Base-by-base conservation (phyloP, 2,113 vertebrate species). In the Falco punctatus region DNA sequence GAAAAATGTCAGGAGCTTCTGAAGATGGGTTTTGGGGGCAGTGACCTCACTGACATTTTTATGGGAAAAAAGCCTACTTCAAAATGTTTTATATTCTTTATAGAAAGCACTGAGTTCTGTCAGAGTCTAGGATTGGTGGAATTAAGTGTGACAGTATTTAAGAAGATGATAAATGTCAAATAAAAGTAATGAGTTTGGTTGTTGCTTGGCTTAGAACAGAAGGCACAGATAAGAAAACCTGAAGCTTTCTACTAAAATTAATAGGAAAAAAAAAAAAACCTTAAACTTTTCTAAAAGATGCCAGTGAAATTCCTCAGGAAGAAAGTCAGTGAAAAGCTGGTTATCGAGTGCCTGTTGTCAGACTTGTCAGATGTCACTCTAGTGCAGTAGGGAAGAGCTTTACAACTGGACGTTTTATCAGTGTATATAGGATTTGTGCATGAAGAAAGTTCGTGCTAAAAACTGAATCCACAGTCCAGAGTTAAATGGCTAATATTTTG, bases 81-180 rank as follows among this genome's bases (percentile, higher is more conserved):
- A 86, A 24, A 91, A 24, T 40, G 35, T 20, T 51, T 66, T 66
- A 46, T 91, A 33, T 9, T 75, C 32, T 59, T 69, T 30, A 3
- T 18, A 42, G 44, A 80, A 81, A 91, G 20, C 19, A 21, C 44
- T 38, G 51, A 59, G 13, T 93, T 89, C 58, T 72, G 2, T 44
- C 19, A n/a, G 46, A 65, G n/a, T 59, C 67, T 40, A 42, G 23
- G 61, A 86, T 8, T 65, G 32, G 52, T 77, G 17, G 64, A 86
- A 70, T 92, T 64, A 95, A 80, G 22, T 86, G 20, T 52, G 58
- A 44, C 38, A 48, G 74, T 75, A 70, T 80, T 91, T 79, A 84
- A 81, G 55, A 78, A 70, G 84, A 48, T 83, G 77, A 82, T 86
- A 91, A 91, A 80, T 79, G 77, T 93, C 54, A 91, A 51, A 71